Conservation (phyloP, 2,888 invertebrate species). For the Drosophila koepferae region DNA sequence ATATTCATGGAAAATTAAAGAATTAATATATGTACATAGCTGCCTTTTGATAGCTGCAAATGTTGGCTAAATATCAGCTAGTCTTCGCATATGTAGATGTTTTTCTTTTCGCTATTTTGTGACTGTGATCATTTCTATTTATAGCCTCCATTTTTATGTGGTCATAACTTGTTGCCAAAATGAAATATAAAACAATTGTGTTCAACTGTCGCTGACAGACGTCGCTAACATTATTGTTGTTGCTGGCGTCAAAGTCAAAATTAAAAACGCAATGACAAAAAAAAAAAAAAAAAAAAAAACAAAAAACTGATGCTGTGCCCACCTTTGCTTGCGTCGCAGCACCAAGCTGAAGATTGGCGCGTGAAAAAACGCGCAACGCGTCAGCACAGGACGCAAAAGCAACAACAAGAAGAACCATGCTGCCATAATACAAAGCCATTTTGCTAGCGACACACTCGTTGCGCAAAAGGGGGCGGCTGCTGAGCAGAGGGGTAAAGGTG, state of each 20-base stretch:
- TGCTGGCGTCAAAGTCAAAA: constrained; percentile 54
- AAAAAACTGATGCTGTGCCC: constrained; percentile 30
- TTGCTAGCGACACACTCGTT: constrained; percentile 56
- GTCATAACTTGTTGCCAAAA: constrained; percentile 42
- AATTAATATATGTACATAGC: too few relatives aligned
- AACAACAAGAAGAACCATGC: constrained; percentile 58
- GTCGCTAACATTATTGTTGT: constrained; percentile 38
- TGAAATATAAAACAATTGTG: background rate
- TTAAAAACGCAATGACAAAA: constrained; percentile 65
- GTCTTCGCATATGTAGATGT: background rate
- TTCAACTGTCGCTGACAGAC: constrained; percentile 58
- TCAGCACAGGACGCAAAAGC: constrained; percentile 35
- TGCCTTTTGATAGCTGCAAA: background rate
- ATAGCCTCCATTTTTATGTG: background rate
- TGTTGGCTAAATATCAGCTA: background rate
- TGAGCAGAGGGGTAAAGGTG: constrained; percentile 24
- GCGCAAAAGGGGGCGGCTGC: constrained; percentile 52
- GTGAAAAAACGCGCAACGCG: constrained; percentile 69
- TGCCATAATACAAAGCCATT: constrained; percentile 78
- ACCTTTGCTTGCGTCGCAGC: constrained; percentile 3
- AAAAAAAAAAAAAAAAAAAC: constrained; percentile 16
- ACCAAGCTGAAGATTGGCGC: constrained; percentile 41
- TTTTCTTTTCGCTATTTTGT: background rate
- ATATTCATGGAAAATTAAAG: too few relatives aligned
- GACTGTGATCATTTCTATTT: background rate